Evolutionary conservation across 2,888 invertebrate species (phyloP), one percentile per base, ranked within the genome.

Genomic region (Pyrochroa serraticornis): DNA sequence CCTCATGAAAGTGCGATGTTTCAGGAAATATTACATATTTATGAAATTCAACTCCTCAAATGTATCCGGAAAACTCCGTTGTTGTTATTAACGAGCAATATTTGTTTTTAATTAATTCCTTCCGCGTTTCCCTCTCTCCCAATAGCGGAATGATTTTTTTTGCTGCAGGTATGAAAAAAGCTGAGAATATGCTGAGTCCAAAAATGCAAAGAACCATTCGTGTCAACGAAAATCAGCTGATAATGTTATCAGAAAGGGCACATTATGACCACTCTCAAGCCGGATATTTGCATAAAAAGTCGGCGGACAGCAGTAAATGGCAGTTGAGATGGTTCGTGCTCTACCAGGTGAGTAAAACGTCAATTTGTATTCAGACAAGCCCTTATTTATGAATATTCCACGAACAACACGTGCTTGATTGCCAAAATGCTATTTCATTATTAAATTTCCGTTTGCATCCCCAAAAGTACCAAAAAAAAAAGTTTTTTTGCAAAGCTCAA

Each of bases 271-370:
- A 91, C 75, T 86, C 88, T n/a, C 82, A 91, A 81, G 84, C 89
- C 51, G 94, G 95, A 45, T 91, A 91, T 78, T 83, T 95, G 61
- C 89, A 92, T 82, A 95, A 95, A 79, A 83, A 91, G 69, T 92
- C 91, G 48, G 88, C 91, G 0, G 93, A 94, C 76, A 91, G 87
- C 71, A 88, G 88, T 64, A 94, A 93, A 80, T 95, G 95, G 95
- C 93, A 94, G 77, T 80, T 88, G 46, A 82, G 91, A 49, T 91
- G 90, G 89, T 92, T 92, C 77, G 84, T 91, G 31, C 83, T 92
- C 1, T 92, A 92, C 72, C 91, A 92, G 87, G 92, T 91, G 77
- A 81, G 67, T 41, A 22, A 33, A 37, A 9, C 14, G 12, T 34
- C 13, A 22, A 22, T 22, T 22, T 9, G 7, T 33, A 6, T 22